Base-by-base conservation (phyloP, 2,797 vertebrate genomes). In the Chrysocyon brachyurus region DNA sequence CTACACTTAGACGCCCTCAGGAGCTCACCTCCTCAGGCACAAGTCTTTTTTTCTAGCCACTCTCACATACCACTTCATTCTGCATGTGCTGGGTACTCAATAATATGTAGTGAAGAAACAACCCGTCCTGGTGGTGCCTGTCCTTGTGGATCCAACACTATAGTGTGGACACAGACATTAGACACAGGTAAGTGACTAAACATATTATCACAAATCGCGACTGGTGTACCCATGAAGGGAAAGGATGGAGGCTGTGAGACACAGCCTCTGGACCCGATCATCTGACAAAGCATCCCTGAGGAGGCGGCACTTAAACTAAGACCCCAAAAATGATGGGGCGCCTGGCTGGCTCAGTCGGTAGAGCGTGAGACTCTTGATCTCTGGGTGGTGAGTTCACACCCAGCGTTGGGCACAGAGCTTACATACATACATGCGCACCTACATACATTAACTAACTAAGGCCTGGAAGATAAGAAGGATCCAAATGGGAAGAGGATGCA, bases 61-160 rank as follows among this genome's bases (percentile, higher is more conserved):
- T 28, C 12, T 89, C 52, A 5, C 12, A 6, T 72, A 26, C 14
- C 81, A 14, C 56, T 64, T 59, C 16, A 9, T 36, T 17, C 66
- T 11, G 61, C 21, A 12, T 1, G 21, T 24, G 57, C 36, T 31
- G 11, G 31, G 31, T 46, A 70, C 22, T 86, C 16, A 8, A 57
- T n/a, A 52, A 87, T 56, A 75, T 0, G 9, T 54, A 16, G 12
- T 40, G 16, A 64, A 77, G 79, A 54, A 64, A 57, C 3, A 33
- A 19, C 12, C 2, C 0, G 0, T 15, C 66, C 21, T 33, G 61
- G 46, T 31, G 16, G 40, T 33, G 33, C 26, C 64, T 1, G 0
- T 72, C 17, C 46, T 17, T 4, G 0, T 52, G 33, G 52, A 72
- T 61, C 64, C 59, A 5, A 66, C 14, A 19, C 70, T 15, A n/a